These are phyloP conservation scores for Eilema caniola DNA, from an alignment of 2,888 invertebrate genomes.

Conservation along the genomic window DNA sequence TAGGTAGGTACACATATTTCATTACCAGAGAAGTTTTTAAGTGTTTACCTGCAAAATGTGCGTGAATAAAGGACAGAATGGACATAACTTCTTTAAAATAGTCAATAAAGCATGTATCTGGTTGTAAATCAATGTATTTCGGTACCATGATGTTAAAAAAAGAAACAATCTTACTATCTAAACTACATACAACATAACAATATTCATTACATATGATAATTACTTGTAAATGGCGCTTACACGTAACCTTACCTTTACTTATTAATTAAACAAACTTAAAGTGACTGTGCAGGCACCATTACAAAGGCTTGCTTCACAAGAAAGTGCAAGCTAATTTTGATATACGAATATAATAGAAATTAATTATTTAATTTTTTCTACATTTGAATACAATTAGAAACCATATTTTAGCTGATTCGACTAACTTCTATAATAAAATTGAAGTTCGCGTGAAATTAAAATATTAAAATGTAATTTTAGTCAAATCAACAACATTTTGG, in stretches of 20 bases:
- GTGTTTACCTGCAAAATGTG: too few species aligned
- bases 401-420: neutral
- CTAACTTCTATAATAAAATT: neutral
- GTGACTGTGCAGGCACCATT: conserved; percentile 44
- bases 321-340: conserved; percentile 17
- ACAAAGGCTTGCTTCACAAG: conserved; percentile 39
- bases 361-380: neutral
- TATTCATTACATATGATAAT: conserved; percentile 29
- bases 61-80: neutral
- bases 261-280: neutral
- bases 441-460: neutral
- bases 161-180: conserved; percentile 45
- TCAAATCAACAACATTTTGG: too few species aligned
- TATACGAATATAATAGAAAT: conserved; percentile 3
- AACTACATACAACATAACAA: conserved; percentile 51
- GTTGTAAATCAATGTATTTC: conserved; percentile 61
- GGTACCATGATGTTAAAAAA: conserved; percentile 50
- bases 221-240: conserved; percentile 45
- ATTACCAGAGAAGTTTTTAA: too few species aligned
- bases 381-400: neutral
- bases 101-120: conserved; percentile 22
- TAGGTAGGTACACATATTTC: too few species aligned
- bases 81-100: neutral
- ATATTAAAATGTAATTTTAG: neutral
- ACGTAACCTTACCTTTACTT: conserved; percentile 21